Base-by-base conservation (phyloP, 2,888 invertebrate species). In the Spodoptera littoralis region DNA sequence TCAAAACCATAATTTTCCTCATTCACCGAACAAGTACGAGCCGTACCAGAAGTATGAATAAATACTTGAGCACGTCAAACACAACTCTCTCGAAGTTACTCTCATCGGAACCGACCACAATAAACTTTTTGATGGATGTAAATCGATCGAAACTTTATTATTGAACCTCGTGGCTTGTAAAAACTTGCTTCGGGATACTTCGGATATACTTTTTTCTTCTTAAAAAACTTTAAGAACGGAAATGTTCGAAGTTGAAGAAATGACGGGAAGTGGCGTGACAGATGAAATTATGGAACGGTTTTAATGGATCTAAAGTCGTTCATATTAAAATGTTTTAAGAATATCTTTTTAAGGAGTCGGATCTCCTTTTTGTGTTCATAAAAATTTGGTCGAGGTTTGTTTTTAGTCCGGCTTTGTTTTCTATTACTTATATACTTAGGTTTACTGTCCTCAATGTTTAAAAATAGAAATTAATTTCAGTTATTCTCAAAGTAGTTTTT, bases 141-240 rank as follows among this genome's bases (percentile, higher is more conserved):
- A 85, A 84, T 77, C 81, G 84, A 87, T 87, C 73, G 73, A 83
- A 87, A 87, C 83, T 86, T 87, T 85, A 73, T 83, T 83, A 84
- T 84, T 80, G 83, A 82, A 83, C 84, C 75, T 75, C 81, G 73
- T 73, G 73, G 61, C 76, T 81, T 73, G 75, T 74, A 76, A 72
- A 68, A 76, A 84, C 77, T 36, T 36, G 36, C 8, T 79, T 84
- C 53, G 9, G 11, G 30, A 46, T 36, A 36, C 36, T 36, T 36
- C 36, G 61, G 73, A 80, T 81, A 77, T 46, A 59, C 46, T 77
- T 83, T 83, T 83, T 82, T 60, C 36, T 36, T 36, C 36, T 41
- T 18, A 70, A 64, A 65, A 73, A 77, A 82, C 70, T 77, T 81
- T 70, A 58, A 61, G 62, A 54, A 60, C 67, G 62, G 69, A 77